Conservation (phyloP, 2,113 vertebrate species). For the Cochlearius cochlearius region DNA sequence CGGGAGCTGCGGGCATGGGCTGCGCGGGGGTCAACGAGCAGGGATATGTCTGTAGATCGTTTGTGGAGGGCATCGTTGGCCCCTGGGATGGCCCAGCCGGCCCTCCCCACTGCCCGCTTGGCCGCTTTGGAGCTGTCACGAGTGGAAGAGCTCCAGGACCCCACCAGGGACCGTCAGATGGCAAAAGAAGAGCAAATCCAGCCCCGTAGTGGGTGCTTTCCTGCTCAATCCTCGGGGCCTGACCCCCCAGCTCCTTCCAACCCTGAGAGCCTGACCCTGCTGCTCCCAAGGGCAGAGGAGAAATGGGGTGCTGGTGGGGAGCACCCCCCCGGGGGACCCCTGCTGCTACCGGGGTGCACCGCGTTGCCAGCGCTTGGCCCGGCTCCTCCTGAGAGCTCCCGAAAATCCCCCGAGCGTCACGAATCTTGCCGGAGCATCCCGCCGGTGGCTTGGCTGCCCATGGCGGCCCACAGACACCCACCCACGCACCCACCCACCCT, state of each 20-base stretch:
- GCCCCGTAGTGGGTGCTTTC: neutral
- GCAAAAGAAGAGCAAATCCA: neutral
- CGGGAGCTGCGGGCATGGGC: too few species aligned
- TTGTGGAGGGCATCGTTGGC: neutral
- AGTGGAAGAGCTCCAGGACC: neutral
- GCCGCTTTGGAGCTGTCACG: neutral
- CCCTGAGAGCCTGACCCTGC: neutral
- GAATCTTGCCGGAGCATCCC: neutral
- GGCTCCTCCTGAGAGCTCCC: neutral
- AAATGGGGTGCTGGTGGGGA: neutral
- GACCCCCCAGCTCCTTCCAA: neutral
- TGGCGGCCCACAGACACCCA: fast-evolving
- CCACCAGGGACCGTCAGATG: neutral
- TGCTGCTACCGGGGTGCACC: fast-evolving
- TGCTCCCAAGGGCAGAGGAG: neutral
- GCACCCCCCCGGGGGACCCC: neutral
- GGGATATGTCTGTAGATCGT: neutral
- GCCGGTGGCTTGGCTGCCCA: neutral
- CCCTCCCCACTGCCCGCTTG: neutral
- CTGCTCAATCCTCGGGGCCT: neutral
- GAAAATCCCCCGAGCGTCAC: fast-evolving
- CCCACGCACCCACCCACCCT: neutral
- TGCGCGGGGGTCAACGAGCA: neutral
- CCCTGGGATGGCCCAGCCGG: fast-evolving
- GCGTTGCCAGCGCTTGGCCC: neutral